Evolutionary conservation across 2,797 vertebrate genomes (phyloP), one percentile per base, ranked within the genome.

Genomic region (Tenualosa ilisha): DNA sequence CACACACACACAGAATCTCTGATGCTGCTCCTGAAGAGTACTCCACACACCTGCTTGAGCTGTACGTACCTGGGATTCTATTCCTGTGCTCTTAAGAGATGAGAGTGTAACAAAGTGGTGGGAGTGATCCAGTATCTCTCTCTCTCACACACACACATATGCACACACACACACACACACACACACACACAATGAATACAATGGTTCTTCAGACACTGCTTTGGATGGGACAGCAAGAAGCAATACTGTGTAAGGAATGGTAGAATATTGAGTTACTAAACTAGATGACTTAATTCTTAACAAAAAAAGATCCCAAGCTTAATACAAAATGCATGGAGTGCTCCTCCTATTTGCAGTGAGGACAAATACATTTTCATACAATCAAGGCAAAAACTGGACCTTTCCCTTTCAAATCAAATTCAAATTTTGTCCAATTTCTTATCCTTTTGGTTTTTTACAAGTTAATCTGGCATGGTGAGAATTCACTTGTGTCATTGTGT

Each of bases 171-270:
- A 40, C 68, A 7, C 31, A 22, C 65, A 72, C 15, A 75, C 31
- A 75, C 68, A 75, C 31, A 75, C 68, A 72, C 65, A 72, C 65
- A 65, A 26, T 31, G 24, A 65, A 26, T 65, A 65, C 15, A 75
- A 13, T 17, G 31, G 15, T 75, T 40, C 68, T 40, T 75, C 68
- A 75, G 68, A 26, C 68, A 75, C 0, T 72, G 43, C 24, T 75
- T 75, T 75, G 68, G 37, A 40, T 40, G 68, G 31, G 68, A 40
- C 31, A 75, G 68, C 68, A 75, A 40, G 68, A 75, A 40, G 68
- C 11, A 82, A 26, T 84, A 68, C 65, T 81, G 65, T 75, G 68
- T 15, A 75, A 20, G 68, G 68, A 75, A 75, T 75, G 68, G 68
- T 26, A 40, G 12, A 6, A 75, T 37, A 37, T 6, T 75, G 68